Percentiles rank a stretch among this genome's conserved stretches.
Conservation (phyloP, 1,140 invertebrate species). For the Drosophila ironensis region DNA sequence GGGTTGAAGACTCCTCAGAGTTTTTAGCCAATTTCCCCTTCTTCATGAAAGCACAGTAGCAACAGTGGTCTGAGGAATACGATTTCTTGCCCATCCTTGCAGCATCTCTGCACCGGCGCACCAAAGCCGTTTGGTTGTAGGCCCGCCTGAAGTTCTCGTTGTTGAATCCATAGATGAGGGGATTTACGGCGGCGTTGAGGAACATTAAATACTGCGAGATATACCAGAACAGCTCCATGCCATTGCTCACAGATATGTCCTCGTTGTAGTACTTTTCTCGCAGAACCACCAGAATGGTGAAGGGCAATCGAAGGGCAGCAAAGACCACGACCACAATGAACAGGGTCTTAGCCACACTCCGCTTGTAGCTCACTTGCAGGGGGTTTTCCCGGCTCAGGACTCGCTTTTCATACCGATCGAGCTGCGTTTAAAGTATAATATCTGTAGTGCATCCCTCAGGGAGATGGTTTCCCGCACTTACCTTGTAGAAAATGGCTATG, state of each 20-base stretch:
- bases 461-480: constrained; percentile 47
- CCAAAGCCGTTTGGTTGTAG: constrained; percentile 73
- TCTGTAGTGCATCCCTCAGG: background rate
- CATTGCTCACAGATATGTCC: constrained; percentile 81
- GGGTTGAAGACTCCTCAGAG: background rate
- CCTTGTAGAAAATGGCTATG: constrained; percentile 86
- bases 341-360: constrained; percentile 87
- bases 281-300: constrained; percentile 86
- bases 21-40: background rate
- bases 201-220: constrained; percentile 87
- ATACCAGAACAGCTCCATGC: constrained; percentile 85
- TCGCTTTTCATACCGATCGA: constrained; percentile 85
- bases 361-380: constrained; percentile 85
- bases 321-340: constrained; percentile 87
- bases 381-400: constrained; percentile 83
- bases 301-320: constrained; percentile 87
- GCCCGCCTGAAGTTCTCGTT: constrained; percentile 87
- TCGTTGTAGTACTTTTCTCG: constrained; percentile 82
- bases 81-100: background rate
- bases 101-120: constrained; percentile 25
- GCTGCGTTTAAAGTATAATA: constrained; percentile 65
- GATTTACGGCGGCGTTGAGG: constrained; percentile 88
- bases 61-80: constrained; percentile 18
- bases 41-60: constrained; percentile 58
- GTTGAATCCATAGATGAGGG: constrained; percentile 88